Evolutionary conservation across 2,888 invertebrate genomes (phyloP).

Genomic region (Epistrophella euchroma): DNA sequence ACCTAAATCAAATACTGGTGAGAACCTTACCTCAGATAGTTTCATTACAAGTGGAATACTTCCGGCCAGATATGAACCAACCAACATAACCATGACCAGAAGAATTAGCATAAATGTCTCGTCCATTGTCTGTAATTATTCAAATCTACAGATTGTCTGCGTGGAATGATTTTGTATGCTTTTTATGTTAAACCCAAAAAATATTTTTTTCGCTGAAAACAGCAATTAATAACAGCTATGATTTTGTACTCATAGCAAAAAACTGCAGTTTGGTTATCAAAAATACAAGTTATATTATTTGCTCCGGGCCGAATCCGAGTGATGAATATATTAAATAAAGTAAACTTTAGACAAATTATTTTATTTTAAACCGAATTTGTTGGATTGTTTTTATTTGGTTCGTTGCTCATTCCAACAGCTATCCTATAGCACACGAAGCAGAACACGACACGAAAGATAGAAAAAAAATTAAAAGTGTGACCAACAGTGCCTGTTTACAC

Average conservation of each 20-base stretch:
- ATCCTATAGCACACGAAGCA: not conserved
- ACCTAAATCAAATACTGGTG: not conserved
- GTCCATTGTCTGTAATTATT: constrained; percentile 84
- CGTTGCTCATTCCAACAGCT: not conserved
- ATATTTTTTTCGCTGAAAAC: not conserved
- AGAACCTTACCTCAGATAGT: constrained; percentile 93
- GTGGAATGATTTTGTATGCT: constrained; percentile 9
- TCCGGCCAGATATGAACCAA: constrained; percentile 97
- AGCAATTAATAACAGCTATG: not conserved
- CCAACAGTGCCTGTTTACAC: not conserved
- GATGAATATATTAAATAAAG: not conserved
- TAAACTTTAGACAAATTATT: not conserved
- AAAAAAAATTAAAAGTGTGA: not conserved
- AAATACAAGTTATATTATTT: not conserved
- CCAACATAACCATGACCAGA: constrained; percentile 95
- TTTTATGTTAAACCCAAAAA: not conserved
- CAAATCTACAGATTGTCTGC: not conserved
- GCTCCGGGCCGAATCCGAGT: not conserved
- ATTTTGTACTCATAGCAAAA: not conserved
- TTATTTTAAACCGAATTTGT: not conserved
- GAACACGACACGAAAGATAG: not conserved
- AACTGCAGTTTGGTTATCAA: not conserved
- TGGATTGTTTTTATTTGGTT: not conserved
- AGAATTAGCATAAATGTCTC: constrained; percentile 92
- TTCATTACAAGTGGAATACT: constrained; percentile 96